Base-by-base conservation (phyloP, 1,140 invertebrate genomes). In the Luehdorfia chinensis region DNA sequence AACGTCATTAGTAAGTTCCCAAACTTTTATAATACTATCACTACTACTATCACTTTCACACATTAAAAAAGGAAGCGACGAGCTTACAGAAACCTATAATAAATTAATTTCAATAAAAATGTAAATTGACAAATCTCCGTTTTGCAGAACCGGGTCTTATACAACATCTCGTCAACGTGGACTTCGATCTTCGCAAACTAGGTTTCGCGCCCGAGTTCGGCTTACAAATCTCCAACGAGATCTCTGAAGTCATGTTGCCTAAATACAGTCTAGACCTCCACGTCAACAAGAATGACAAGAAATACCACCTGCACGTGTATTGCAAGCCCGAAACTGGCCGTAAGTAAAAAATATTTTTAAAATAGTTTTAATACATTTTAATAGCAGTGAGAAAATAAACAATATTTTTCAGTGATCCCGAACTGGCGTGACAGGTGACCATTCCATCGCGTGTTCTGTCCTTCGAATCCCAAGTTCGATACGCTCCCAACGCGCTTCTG, bases 151-250 rank as follows among this genome's bases (percentile, higher is more conserved):
- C 74, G 8, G 81, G 75, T 23, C 43, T 51, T 1, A 39, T 80
- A 25, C 66, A 71, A 21, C 76, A 86, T 36, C 34, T 65, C 0
- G 53, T 84, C 9, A 76, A 72, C 53, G 57, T 79, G 1, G 72
- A 66, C 25, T 75, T 94, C 0, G 92, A 94, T 67, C 70, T 94
- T 1, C 91, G 91, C 32, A 92, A 92, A 60, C 84, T 93, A 14
- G 92, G 93, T 7, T 88, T 93, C 6, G 88, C 90, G 0, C 90
- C 92, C 11, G 93, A 94, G 60, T 91, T 94, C 55, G 91, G 92
- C 12, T 75, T 94, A 0, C 90, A 92, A 63, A 87, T 90, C 0
- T 89, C 79, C 9, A 91, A 89, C 7, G 89, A 89, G 23, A 84
- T 90, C 7, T 89, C 90, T 1, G 88, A 89, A 13, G 81, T 88